These are phyloP conservation scores for Mustelus asterias DNA, from an alignment of 2,113 vertebrate genomes.

Conservation along the genomic window DNA sequence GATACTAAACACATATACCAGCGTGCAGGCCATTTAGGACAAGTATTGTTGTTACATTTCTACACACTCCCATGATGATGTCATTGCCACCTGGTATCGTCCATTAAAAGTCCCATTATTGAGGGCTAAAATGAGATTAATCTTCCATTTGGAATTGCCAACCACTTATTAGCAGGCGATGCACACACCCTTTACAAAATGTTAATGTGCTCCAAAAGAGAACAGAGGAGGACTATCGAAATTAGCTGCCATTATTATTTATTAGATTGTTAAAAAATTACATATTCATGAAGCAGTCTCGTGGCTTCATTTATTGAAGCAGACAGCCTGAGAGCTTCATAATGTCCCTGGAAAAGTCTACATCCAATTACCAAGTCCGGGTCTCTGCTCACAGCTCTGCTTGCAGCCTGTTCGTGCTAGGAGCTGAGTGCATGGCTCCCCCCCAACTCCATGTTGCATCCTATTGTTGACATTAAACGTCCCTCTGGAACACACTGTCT, in stretches of 20 bases:
- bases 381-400: not conserved
- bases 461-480: not conserved
- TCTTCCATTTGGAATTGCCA: not conserved
- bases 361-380: not conserved
- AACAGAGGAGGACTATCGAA: not conserved
- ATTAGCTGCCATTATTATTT: slow-evolving; percentile 22
- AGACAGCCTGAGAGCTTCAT: not conserved
- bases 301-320: not conserved
- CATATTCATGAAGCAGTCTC: not conserved
- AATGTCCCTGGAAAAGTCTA: not conserved
- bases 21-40: not conserved
- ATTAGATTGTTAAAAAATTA: not conserved
- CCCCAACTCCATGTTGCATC: not conserved
- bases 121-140: not conserved
- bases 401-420: not conserved
- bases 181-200: slow-evolving; percentile 4
- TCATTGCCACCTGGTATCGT: not conserved
- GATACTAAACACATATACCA: not conserved
- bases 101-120: slow-evolving; percentile 1
- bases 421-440: not conserved
- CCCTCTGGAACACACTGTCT: not conserved
- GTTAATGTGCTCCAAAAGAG: not conserved
- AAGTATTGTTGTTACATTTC: not conserved
- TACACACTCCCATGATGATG: not conserved
- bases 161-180: not conserved